These are phyloP conservation scores for Catagonus wagneri DNA, from an alignment of 2,113 vertebrate species.

Conservation along the genomic window DNA sequence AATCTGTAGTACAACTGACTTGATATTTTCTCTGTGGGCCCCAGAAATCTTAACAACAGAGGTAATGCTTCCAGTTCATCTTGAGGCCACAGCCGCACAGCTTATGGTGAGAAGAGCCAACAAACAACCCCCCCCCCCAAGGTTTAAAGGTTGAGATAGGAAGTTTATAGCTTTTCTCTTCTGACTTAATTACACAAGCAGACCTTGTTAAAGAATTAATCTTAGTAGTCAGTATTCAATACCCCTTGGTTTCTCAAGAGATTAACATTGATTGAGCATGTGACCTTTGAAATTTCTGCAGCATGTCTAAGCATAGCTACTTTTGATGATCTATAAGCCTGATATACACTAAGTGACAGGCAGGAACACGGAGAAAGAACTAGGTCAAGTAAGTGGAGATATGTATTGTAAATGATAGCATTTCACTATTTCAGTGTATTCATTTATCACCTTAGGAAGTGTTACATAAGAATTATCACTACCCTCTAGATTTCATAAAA, in stretches of 20 bases:
- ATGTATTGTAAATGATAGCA: neutral
- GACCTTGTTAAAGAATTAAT: neutral
- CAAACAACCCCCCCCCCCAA: no score
- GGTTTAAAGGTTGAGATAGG: neutral
- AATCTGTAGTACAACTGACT: neutral
- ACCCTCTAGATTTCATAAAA: neutral
- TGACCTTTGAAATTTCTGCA: constrained; percentile 16
- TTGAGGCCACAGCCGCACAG: neutral
- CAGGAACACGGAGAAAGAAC: neutral
- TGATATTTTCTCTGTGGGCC: neutral
- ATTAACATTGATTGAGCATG: neutral
- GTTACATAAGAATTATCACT: neutral
- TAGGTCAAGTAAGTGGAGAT: neutral
- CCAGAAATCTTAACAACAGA: neutral
- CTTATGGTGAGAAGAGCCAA: neutral
- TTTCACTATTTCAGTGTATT: neutral
- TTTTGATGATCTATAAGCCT: neutral
- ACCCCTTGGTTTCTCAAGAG: neutral
- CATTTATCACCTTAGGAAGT: neutral
- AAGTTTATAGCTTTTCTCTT: neutral
- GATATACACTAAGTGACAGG: neutral
- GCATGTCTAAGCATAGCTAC: neutral
- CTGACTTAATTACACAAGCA: neutral
- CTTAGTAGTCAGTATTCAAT: neutral
- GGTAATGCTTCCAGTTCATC: neutral